Percentiles rank a stretch among this genome's conserved stretches.
Evolutionary conservation across 2,888 invertebrate genomes (phyloP).

Genomic region (Isoperla grammatica): DNA sequence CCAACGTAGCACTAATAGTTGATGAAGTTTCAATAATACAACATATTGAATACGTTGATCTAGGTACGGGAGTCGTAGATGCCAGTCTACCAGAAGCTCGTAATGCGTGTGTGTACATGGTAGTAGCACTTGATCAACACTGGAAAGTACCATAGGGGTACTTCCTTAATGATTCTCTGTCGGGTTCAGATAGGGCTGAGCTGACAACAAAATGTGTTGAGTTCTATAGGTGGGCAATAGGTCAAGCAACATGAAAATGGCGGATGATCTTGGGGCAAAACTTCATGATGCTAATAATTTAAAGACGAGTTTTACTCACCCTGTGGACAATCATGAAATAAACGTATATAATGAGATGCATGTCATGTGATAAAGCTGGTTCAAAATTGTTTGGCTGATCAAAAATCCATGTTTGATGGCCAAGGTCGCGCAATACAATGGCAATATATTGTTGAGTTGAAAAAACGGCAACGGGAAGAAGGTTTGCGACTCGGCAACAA

Average conservation of each 20-base stretch:
- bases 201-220: conserved; percentile 12
- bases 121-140: conserved; percentile 18
- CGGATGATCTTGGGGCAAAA: conserved; percentile 15
- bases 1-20: no score
- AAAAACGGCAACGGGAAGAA: conserved; percentile 14
- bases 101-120: conserved; percentile 16
- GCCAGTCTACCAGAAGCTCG: no score
- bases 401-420: conserved; percentile 14
- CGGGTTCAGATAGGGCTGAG: conserved; percentile 14
- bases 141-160: conserved; percentile 25
- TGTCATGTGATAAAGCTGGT: conserved; percentile 26
- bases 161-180: conserved; percentile 19
- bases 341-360: conserved; percentile 20
- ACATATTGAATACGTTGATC: no score
- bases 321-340: conserved; percentile 11
- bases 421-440: conserved; percentile 19
- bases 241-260: conserved; percentile 21
- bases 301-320: conserved; percentile 19
- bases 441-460: conserved; percentile 13
- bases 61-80: no score
- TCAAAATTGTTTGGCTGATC: conserved; percentile 19
- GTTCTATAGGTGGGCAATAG: conserved; percentile 11
- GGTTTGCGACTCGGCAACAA: conserved; percentile 24
- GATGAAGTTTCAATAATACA: no score
- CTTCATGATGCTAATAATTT: background rate